These are phyloP conservation scores for Hypotaenidia philippensis DNA, from an alignment of 2,797 vertebrate species.

Conservation along the genomic window DNA sequence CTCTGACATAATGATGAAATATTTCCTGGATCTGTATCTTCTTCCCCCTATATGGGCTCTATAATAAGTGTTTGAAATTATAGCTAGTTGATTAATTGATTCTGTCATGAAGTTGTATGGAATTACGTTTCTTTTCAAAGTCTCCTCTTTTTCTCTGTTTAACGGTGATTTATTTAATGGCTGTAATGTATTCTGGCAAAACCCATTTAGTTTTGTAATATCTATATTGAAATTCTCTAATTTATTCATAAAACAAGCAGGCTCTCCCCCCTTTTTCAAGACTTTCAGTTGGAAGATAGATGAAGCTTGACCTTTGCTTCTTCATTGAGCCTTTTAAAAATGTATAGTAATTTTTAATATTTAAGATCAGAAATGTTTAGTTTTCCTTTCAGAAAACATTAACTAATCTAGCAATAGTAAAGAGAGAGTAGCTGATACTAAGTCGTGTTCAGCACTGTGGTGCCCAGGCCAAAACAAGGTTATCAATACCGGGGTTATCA, in stretches of 20 bases:
- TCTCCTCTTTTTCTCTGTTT: constrained; percentile 60
- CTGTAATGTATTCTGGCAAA: constrained; percentile 76
- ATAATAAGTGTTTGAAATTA: constrained; percentile 25
- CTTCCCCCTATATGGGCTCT: neutral
- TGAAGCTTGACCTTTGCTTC: constrained; percentile 64
- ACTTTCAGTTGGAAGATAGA: constrained; percentile 66
- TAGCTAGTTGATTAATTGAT: constrained; percentile 73
- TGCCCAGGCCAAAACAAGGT: rapidly evolving
- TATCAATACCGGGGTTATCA: neutral
- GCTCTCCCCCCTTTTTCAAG: neutral
- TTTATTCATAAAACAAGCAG: constrained; percentile 69
- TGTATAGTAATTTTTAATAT: constrained; percentile 10
- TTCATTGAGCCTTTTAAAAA: constrained; percentile 47
- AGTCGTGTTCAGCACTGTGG: neutral
- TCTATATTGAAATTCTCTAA: constrained; percentile 78
- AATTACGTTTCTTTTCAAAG: constrained; percentile 73
- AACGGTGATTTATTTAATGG: constrained; percentile 81
- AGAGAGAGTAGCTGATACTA: neutral
- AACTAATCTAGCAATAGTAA: neutral
- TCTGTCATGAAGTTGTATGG: constrained; percentile 74
- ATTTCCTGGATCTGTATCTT: constrained; percentile 16
- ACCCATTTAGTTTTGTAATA: constrained; percentile 79
- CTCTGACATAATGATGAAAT: constrained; percentile 33
- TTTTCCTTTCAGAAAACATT: constrained; percentile 17
- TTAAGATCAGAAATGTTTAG: constrained; percentile 17